Percentiles rank a stretch among this genome's conserved stretches.
Conservation (phyloP, 1,140 invertebrate species). For the Lanistes nyassanus region DNA sequence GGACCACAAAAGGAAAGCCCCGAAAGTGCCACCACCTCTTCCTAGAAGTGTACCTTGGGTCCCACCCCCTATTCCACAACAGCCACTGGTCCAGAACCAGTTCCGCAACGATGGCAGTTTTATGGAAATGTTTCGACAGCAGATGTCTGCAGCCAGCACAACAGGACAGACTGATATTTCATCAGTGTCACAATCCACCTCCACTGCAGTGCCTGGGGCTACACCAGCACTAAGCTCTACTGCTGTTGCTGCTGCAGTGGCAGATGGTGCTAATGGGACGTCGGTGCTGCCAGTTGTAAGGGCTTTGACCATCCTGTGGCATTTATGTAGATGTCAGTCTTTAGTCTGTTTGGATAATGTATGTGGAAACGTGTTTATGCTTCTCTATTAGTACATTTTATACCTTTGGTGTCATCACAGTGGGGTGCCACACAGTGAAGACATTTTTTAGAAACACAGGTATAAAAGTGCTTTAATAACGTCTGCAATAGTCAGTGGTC, state of each 20-base stretch:
- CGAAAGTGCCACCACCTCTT: slow-evolving; percentile 13
- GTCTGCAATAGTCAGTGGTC: too few relatives aligned
- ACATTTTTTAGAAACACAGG: too few relatives aligned
- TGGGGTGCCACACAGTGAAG: too few relatives aligned
- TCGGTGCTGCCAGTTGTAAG: slow-evolving; percentile 1
- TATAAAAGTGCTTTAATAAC: too few relatives aligned
- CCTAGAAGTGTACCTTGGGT: not conserved
- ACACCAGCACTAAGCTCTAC: not conserved
- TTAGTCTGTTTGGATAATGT: too few relatives aligned
- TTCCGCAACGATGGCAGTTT: slow-evolving; percentile 26
- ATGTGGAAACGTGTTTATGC: not conserved
- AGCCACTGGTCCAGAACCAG: slow-evolving; percentile 13
- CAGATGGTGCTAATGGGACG: not conserved
- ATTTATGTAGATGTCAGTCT: not conserved
- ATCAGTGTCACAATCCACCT: not conserved
- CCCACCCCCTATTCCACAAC: not conserved
- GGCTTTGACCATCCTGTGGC: not conserved
- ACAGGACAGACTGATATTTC: not conserved
- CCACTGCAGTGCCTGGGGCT: not conserved
- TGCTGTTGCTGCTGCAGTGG: too few relatives aligned
- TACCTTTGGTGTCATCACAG: not conserved
- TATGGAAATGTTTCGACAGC: slow-evolving; percentile 12
- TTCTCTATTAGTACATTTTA: not conserved
- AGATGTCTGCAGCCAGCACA: slow-evolving; percentile 3
- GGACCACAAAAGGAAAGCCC: not conserved